A percentile compares a stretch with the other conserved stretches of the same genome.
phyloP scores from a whole-genome alignment of 2,113 vertebrate genomes.

The Oncorhynchus kisutch region DNA sequence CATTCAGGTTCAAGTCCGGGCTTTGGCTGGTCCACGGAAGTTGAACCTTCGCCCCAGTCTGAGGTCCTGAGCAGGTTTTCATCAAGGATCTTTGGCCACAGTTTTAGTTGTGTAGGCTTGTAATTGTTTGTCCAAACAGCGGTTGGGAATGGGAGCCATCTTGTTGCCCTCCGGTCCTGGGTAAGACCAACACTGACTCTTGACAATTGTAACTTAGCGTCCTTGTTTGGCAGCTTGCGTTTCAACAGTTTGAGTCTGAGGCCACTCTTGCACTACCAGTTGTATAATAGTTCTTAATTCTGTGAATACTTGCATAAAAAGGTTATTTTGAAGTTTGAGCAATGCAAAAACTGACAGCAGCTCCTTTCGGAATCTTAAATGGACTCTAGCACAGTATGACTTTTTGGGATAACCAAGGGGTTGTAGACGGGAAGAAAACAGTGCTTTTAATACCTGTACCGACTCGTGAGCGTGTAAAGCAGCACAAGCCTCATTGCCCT shows the following conservation, averaged over 20 bases:
- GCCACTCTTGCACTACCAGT: not conserved
- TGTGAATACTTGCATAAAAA: too few species aligned
- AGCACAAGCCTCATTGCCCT: not conserved
- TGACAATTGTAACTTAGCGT: not conserved
- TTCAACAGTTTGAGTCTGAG: not conserved
- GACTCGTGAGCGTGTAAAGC: not conserved
- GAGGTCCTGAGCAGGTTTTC: too few species aligned
- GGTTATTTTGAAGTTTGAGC: not conserved
- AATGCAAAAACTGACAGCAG: not conserved
- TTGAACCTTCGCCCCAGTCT: too few species aligned
- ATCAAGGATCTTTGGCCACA: not conserved
- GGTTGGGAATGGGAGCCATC: constrained; percentile 1
- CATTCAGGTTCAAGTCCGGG: too few species aligned
- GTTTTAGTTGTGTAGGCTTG: not conserved
- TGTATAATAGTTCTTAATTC: not conserved
- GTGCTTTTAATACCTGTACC: not conserved
- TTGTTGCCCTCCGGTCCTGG: constrained; percentile 5
- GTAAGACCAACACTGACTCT: not conserved
- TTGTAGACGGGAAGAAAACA: not conserved
- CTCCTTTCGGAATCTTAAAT: not conserved
- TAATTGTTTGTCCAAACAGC: too few species aligned
- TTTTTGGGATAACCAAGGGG: not conserved
- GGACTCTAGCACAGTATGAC: not conserved
- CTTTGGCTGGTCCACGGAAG: too few species aligned
- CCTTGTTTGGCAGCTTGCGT: not conserved